A percentile compares a stretch with the other conserved stretches of the same genome.
Conservation (phyloP, 2,113 vertebrate genomes). For the Tonatia bakeri region DNA sequence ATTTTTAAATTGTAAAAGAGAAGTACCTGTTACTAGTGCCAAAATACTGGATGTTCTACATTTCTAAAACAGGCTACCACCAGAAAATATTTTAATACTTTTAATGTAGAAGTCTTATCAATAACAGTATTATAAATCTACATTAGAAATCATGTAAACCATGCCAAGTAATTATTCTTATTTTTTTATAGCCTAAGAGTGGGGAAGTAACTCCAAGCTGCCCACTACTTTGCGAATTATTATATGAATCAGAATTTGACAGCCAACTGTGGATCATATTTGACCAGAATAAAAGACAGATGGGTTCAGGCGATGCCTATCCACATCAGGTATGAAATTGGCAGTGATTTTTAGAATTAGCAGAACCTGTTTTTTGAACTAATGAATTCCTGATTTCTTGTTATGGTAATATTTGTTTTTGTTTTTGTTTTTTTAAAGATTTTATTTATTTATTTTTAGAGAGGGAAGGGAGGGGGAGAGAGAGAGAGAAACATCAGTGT, state of each 20-base stretch:
- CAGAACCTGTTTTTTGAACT: not conserved
- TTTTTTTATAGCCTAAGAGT: slow-evolving; percentile 89
- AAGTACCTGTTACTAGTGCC: not conserved
- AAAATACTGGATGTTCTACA: not conserved
- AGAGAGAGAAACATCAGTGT: too few species aligned
- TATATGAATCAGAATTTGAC: slow-evolving; percentile 98
- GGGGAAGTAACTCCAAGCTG: slow-evolving; percentile 98
- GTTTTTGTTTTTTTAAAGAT: too few species aligned
- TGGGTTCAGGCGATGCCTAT: slow-evolving; percentile 98
- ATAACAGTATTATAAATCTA: not conserved
- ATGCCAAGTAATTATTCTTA: not conserved
- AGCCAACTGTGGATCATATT: slow-evolving; percentile 98
- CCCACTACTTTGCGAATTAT: slow-evolving; percentile 92
- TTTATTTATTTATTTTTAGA: too few species aligned
- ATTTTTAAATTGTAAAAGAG: not conserved
- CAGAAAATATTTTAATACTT: not conserved
- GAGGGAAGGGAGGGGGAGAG: too few species aligned
- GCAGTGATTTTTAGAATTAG: not conserved
- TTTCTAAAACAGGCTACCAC: not conserved
- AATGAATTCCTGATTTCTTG: not conserved
- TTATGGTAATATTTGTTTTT: not conserved
- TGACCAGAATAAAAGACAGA: slow-evolving; percentile 96
- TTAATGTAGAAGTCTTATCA: not conserved
- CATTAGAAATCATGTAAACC: not conserved
- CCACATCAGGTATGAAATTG: slow-evolving; percentile 91